Evolutionary conservation across 2,888 invertebrate genomes (phyloP).

Genomic region (Pegoplata infirma): DNA sequence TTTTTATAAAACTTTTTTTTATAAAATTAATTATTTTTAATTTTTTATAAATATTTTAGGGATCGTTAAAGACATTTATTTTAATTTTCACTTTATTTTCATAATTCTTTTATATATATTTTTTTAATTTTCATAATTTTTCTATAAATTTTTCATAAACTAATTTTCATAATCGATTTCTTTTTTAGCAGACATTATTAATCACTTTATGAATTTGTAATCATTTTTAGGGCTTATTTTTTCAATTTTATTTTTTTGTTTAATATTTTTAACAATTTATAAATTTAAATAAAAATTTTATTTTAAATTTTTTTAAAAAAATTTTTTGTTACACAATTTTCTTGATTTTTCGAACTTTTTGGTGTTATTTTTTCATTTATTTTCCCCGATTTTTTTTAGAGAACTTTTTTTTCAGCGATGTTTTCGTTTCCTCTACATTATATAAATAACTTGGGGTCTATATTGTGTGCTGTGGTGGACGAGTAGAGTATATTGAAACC

Average conservation of each 20-base stretch:
- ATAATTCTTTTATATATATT: background rate
- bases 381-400: conserved; percentile 30
- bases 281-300: conserved; percentile 1
- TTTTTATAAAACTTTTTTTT: too few species aligned
- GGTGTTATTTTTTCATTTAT: conserved; percentile 15
- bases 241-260: background rate
- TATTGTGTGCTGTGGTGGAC: background rate
- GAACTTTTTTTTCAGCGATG: conserved; percentile 48
- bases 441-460: conserved; percentile 61
- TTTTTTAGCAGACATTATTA: conserved; percentile 17
- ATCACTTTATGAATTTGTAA: conserved; percentile 9
- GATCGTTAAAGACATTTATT: too few species aligned
- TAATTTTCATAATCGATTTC: conserved; percentile 17
- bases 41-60: too few species aligned
- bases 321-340: conserved; percentile 62
- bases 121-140: background rate
- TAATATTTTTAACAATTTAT: conserved; percentile 6
- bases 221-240: background rate
- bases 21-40: background rate
- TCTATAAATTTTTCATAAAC: background rate
- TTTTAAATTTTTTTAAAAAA: conserved; percentile 35
- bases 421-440: conserved; percentile 60
- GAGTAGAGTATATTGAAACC: conserved; percentile 4
- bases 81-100: background rate
- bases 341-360: conserved; percentile 35